Base-by-base conservation (phyloP, 92 coral and sea anemone genomes). In the Palythoa caribaeorum region DNA sequence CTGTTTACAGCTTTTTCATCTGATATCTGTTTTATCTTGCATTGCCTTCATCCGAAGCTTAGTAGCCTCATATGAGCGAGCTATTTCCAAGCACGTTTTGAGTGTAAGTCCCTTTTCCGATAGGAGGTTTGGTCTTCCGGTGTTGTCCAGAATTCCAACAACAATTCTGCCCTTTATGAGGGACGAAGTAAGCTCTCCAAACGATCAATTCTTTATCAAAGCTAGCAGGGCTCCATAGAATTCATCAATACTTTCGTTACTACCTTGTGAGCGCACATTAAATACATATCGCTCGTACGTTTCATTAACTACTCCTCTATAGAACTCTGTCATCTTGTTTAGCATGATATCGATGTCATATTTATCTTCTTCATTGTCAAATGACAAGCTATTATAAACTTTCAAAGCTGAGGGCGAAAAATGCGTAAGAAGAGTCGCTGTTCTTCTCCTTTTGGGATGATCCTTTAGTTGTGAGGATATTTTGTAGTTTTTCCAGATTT, bases 11-110 rank as follows among this genome's bases (percentile, higher is more conserved):
- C 40, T 59, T 59, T 59, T 77, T 77, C 80, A 8, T 77, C 44
- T 52, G 44, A 77, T 54, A 28, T 77, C 80, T 52, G 80, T 52
- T 62, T 78, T 59, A 59, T 59, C 66, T 59, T 59, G 20, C n/a
- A 59, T 59, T 59, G 66, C 66, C 66, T 59, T 59, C 77, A 79
- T 83, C 10, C 88, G 53, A 51, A 83, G 44, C 71, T 62, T 88
- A 10, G 91, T 88, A 14, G 88, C 91, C 59, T 88, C 88, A 74
- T 71, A 88, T 0, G 88, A 88, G 66, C 91, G 87, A 35, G 88
- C 89, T 36, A 88, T 83, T 53, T 88, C 91, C 73, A 78, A 76
- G 54, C 77, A 72, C 48, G 59, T 84, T 35, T 89, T 77, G 19
- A 83, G 88, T 16, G 79, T 84, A 14, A 89, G 77, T 75, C 84